Evolutionary conservation across 2,888 invertebrate genomes (phyloP), one percentile per base, ranked within the genome.

Genomic region (Agrochola circellaris): DNA sequence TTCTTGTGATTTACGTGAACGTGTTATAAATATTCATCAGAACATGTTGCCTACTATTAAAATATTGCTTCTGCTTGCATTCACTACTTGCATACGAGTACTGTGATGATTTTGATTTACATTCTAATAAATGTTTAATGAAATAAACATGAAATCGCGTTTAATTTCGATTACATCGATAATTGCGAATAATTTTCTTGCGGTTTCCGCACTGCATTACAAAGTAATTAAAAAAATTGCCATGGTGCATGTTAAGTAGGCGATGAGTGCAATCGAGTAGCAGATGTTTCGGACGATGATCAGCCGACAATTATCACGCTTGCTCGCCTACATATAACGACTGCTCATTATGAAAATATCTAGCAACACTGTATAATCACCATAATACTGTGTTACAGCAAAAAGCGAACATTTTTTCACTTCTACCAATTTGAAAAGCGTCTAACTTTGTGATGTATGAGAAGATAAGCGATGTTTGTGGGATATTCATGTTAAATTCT

Each of bases 271-370:
- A 88, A 88, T 86, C 84, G 89, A 87, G 84, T 84, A 86, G 87
- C 91, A 90, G 91, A 90, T 90, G 91, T 89, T 90, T 85, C 87
- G 86, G 85, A 78, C 88, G 85, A 89, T 91, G 90, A 92, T 92
- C 91, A 89, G 78, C 79, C 75, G 75, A 89, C 92, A 92, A 94
- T 94, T 94, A 94, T 89, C 94, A 90, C 92, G 92, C 93, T 92
- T 94, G 94, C 94, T 94, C 91, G 90, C 88, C 79, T 89, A 77
- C 81, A 77, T 88, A 88, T 90, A 89, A 89, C 87, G 87, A 90
- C 86, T 79, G 77, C 88, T 91, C 85, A 90, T 91, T 92, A 92
- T 78, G 79, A 87, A 87, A 87, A 87, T 87, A 87, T 85, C 82
- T 86, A 86, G 78, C 84, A 87, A 86, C 88, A 77, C 73, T 84